These are phyloP conservation scores for Formicarius rufipectus DNA, from an alignment of 2,113 vertebrate genomes.

Conservation along the genomic window DNA sequence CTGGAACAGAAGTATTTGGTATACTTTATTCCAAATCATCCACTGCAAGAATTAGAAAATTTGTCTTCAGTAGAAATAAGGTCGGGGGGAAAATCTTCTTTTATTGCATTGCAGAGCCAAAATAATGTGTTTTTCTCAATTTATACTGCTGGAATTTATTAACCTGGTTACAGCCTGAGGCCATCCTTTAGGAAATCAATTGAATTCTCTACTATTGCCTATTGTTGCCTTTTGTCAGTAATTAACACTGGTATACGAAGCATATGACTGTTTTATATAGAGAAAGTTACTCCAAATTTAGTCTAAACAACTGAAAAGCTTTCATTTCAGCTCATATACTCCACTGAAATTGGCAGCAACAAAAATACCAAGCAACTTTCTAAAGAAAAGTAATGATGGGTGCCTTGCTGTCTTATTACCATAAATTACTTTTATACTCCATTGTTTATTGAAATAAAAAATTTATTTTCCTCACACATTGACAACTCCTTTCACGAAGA, in stretches of 20 bases:
- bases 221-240: not conserved
- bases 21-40: not conserved
- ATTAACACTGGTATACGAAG: not conserved
- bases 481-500: not conserved
- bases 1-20: not conserved
- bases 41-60: not conserved
- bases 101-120: not conserved
- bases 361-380: constrained; percentile 57
- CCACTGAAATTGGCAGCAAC: not conserved
- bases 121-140: not conserved
- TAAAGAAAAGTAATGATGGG: constrained; percentile 57
- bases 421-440: constrained; percentile 62
- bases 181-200: not conserved
- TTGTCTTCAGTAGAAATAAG: not conserved
- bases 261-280: not conserved
- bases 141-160: not conserved
- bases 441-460: constrained; percentile 71
- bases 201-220: not conserved
- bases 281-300: not conserved
- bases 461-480: constrained; percentile 37
- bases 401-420: constrained; percentile 21
- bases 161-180: not conserved
- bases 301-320: not conserved
- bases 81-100: not conserved
- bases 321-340: not conserved